Evolutionary conservation across 1,140 invertebrate species (phyloP).

Genomic region (Halictus rubicundus): DNA sequence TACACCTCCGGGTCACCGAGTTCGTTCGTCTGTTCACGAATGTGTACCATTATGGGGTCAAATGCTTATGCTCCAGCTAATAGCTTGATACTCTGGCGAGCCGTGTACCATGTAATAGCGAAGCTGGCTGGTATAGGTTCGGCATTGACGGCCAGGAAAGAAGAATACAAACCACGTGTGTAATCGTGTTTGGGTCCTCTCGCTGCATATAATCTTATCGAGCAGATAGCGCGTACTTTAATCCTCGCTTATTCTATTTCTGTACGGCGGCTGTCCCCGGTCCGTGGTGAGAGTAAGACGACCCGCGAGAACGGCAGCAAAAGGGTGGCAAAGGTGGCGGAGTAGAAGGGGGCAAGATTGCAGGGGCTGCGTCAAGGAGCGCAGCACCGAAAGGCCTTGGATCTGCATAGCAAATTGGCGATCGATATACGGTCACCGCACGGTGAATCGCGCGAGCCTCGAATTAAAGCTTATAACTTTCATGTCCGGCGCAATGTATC

Average conservation of each 20-base stretch:
- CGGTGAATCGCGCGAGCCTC: constrained; percentile 64
- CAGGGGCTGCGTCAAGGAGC: constrained; percentile 55
- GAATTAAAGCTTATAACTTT: constrained; percentile 70
- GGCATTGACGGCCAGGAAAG: not conserved
- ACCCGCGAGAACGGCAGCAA: not conserved
- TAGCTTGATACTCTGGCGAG: too few relatives aligned
- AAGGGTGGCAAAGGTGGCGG: not conserved
- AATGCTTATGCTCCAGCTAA: too few relatives aligned
- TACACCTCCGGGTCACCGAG: too few relatives aligned
- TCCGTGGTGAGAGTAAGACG: constrained; percentile 9
- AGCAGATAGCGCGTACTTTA: constrained; percentile 61
- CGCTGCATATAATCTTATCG: constrained; percentile 58
- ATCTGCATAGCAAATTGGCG: constrained; percentile 70
- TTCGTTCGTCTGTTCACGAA: too few relatives aligned
- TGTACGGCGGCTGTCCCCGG: constrained; percentile 33
- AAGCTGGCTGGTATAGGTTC: not conserved
- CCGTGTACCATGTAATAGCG: too few relatives aligned
- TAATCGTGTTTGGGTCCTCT: constrained; percentile 45
- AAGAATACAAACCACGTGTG: constrained; percentile 25
- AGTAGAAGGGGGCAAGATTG: constrained; percentile 45
- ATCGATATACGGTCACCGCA: constrained; percentile 64
- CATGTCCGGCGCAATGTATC: constrained; percentile 67
- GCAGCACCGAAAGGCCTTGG: constrained; percentile 59
- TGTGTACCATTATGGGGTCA: too few relatives aligned
- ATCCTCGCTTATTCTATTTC: constrained; percentile 63